Evolutionary conservation across 2,113 vertebrate species (phyloP).

Genomic region (Hypanus sabinus): DNA sequence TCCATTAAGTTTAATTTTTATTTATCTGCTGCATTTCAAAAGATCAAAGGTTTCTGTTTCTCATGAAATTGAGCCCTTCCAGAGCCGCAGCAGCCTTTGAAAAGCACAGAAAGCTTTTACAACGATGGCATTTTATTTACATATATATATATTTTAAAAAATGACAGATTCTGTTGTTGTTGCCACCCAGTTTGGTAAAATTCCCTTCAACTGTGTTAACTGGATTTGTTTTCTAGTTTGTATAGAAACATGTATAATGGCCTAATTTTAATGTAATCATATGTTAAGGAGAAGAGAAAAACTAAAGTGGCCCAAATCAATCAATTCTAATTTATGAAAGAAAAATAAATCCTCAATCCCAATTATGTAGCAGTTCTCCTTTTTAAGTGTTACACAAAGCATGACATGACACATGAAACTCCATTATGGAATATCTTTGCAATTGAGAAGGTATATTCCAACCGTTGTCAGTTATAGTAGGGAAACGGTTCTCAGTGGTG

Average conservation of each 20-base stretch:
- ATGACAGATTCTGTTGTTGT: not conserved
- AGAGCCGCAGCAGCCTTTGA: not conserved
- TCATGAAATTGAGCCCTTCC: not conserved
- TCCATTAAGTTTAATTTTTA: not conserved
- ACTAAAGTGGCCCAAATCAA: not conserved
- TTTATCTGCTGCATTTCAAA: not conserved
- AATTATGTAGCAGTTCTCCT: not conserved
- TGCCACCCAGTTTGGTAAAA: not conserved
- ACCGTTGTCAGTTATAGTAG: not conserved
- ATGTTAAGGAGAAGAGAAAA: not conserved
- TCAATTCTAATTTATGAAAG: not conserved
- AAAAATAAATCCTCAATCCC: not conserved
- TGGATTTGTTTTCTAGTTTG: not conserved
- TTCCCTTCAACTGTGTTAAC: not conserved
- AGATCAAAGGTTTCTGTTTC: slow-evolving; percentile 1
- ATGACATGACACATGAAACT: no score
- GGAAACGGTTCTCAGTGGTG: not conserved
- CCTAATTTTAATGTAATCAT: not conserved
- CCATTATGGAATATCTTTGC: not conserved
- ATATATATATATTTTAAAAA: not conserved
- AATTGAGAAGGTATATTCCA: not conserved
- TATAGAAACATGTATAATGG: not conserved
- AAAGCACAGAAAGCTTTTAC: not conserved
- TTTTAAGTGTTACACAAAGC: not conserved
- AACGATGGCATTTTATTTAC: not conserved